Base-by-base conservation (phyloP, 2,888 invertebrate genomes). In the Cheiracanthium punctorium region DNA sequence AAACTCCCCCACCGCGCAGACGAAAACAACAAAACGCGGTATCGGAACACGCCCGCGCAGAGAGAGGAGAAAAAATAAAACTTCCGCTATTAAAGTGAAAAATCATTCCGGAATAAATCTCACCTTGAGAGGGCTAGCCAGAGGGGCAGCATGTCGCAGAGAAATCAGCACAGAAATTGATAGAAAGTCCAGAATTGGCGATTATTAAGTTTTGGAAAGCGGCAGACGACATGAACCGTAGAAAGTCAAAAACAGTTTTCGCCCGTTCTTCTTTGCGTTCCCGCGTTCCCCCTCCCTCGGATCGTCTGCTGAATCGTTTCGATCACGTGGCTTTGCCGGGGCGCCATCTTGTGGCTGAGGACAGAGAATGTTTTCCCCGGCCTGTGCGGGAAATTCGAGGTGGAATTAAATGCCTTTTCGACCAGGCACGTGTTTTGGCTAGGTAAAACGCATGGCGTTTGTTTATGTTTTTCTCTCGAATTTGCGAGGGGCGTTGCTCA, bases 171-270 rank as follows among this genome's bases (percentile, higher is more conserved):
- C 24, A 48, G 32, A 65, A 28, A n/a, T 64, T 24, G 24, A 58
- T 58, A 43, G 52, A 69, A 79, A 72, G 77, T 79, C 84, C 73
- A 77, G 43, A 79, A 70, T 58, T 41, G 52, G 37, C 33, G 69
- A 29, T 65, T 33, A 32, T 58, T 71, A 65, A 20, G 30, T 30
- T 77, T 72, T 85, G 52, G 79, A 79, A 64, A 70, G 58, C 74
- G 69, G 41, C 70, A 67, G 73, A 74, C 76, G 76, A 82, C 74
- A 85, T 74, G 84, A 79, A 79, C 79, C 33, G 74, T 79, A 69
- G 84, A 85, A 85, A 85, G 84, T 85, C 84, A 85, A 85, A 84
- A 85, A 85, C 84, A 85, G 84, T 85, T 85, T 85, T 85, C 84
- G 84, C 84, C 73, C 72, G 79, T 85, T 85, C 72, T 48, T 79